phyloP scores from a whole-genome alignment of 2,888 invertebrate species.

The Chalcis sispes region DNA sequence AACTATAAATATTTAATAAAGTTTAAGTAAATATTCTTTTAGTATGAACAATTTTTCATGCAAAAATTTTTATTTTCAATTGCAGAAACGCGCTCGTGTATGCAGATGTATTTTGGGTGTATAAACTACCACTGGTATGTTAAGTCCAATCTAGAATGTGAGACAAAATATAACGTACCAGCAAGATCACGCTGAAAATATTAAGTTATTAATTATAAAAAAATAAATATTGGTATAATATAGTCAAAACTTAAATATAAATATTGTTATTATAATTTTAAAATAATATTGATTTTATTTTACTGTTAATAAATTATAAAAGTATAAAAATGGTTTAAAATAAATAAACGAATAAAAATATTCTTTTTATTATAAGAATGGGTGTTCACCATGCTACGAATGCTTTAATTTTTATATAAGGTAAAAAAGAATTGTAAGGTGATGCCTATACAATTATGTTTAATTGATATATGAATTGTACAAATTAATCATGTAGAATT shows the following conservation, averaged over 20 bases:
- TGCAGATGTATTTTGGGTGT: too few species aligned
- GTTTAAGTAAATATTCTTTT: too few species aligned
- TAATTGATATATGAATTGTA: conserved; percentile 47
- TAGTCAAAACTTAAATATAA: conserved; percentile 24
- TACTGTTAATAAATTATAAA: conserved; percentile 15
- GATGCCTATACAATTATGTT: conserved; percentile 38
- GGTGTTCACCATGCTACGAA: conserved; percentile 12
- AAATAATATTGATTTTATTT: conserved; percentile 14
- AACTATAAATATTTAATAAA: too few species aligned
- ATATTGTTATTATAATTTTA: conserved; percentile 35
- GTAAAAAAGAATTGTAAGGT: conserved; percentile 18
- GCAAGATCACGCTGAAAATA: conserved; percentile 10
- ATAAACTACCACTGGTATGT: conserved; percentile 36
- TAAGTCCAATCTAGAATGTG: conserved; percentile 51
- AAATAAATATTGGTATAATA: conserved; percentile 28
- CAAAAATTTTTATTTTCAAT: too few species aligned
- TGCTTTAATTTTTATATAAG: conserved; percentile 44
- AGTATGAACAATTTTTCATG: too few species aligned
- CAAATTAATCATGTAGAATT: conserved; percentile 46
- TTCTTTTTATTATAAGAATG: conserved; percentile 18
- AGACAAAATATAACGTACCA: conserved; percentile 38
- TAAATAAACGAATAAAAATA: conserved; percentile 28
- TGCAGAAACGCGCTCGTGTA: too few species aligned
- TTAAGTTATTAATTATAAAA: conserved; percentile 39
- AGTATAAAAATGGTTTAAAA: conserved; percentile 20